These are phyloP conservation scores for Drosophila setosimentum DNA, from an alignment of 2,888 invertebrate genomes.

Conservation along the genomic window DNA sequence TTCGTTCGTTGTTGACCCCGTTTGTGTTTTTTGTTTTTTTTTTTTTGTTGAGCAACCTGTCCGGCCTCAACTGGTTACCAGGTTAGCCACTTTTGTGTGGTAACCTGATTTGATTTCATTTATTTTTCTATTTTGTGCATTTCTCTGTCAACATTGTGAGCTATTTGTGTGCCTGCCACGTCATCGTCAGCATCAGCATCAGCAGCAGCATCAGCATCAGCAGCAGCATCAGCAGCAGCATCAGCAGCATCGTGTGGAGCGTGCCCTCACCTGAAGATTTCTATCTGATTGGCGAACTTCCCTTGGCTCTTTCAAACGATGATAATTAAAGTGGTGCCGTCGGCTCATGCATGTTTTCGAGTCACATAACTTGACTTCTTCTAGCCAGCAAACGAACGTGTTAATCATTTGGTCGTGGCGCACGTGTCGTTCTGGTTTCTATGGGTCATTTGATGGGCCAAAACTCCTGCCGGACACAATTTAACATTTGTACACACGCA, in stretches of 20 bases:
- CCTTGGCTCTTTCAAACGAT: slow-evolving; percentile 25
- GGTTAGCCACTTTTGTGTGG: slow-evolving; percentile 9
- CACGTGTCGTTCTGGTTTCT: slow-evolving; percentile 65
- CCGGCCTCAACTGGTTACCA: slow-evolving; percentile 1
- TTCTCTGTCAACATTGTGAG: slow-evolving; percentile 27
- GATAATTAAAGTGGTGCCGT: slow-evolving; percentile 58
- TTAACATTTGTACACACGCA: too few relatives aligned
- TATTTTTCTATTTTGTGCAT: slow-evolving; percentile 1
- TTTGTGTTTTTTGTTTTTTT: too few relatives aligned
- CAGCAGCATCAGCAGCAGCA: neutral
- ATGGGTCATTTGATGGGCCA: slow-evolving; percentile 64
- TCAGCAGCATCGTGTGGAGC: slow-evolving; percentile 21
- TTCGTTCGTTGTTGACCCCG: neutral
- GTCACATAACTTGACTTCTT: slow-evolving; percentile 42
- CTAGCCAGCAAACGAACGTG: slow-evolving; percentile 51
- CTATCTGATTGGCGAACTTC: slow-evolving; percentile 51
- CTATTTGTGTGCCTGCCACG: slow-evolving; percentile 76
- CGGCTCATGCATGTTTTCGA: slow-evolving; percentile 45
- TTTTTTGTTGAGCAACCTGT: slow-evolving; percentile 6
- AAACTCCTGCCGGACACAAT: slow-evolving; percentile 2
- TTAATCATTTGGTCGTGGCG: slow-evolving; percentile 72
- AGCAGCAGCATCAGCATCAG: slow-evolving; percentile 29
- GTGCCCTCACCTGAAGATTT: slow-evolving; percentile 54
- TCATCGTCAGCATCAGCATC: slow-evolving; percentile 34
- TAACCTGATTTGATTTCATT: slow-evolving; percentile 19